Evolutionary conservation across 2,797 vertebrate species (phyloP).

Genomic region (Luscinia megarhynchos): DNA sequence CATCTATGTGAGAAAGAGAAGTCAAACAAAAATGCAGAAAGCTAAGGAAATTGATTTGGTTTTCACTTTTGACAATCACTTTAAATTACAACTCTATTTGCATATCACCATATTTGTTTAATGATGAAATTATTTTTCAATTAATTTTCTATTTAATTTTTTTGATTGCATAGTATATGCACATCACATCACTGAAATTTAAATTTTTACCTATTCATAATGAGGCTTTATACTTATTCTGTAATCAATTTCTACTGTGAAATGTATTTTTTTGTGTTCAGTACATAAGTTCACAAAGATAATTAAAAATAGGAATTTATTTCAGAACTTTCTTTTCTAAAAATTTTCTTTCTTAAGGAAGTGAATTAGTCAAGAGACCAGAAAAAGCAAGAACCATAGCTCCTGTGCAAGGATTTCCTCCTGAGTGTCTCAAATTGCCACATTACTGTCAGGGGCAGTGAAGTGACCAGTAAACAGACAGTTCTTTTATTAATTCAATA

Average conservation of each 20-base stretch:
- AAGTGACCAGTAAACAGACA: background rate
- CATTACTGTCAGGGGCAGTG: background rate
- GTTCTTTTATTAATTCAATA: background rate
- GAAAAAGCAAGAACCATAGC: background rate
- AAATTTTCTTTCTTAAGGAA: background rate
- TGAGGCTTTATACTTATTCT: background rate
- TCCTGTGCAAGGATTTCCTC: background rate
- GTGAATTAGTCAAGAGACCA: background rate
- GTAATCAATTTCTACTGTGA: background rate
- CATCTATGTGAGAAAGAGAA: background rate
- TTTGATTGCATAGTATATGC: background rate
- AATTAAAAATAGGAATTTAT: background rate
- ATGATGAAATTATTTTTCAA: background rate
- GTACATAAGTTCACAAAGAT: background rate
- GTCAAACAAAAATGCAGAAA: background rate
- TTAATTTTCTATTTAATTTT: background rate
- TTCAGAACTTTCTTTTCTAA: background rate
- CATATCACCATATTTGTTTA: background rate
- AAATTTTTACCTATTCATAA: background rate
- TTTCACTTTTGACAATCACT: background rate
- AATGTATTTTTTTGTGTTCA: background rate
- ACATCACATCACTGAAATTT: background rate
- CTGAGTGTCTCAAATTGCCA: background rate
- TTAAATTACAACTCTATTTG: background rate
- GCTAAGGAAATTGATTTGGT: background rate